These are phyloP conservation scores for Leptothorax acervorum DNA, from an alignment of 2,888 invertebrate species.

Conservation along the genomic window DNA sequence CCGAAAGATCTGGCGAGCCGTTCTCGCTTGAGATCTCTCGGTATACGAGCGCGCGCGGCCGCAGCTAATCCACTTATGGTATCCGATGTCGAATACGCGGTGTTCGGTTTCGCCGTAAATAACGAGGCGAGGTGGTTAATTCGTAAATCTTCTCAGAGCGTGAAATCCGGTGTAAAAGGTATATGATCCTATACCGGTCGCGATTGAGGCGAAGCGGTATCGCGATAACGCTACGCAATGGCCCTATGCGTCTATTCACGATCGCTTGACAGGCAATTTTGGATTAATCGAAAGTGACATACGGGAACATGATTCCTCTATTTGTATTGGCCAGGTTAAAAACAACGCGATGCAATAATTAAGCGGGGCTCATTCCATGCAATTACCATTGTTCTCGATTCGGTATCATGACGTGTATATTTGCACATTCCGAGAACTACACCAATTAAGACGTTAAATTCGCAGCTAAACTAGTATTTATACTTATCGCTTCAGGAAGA, in stretches of 20 bases:
- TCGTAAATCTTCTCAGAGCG: slow-evolving; percentile 80
- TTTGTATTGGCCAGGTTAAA: background rate
- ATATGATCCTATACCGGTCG: slow-evolving; percentile 59
- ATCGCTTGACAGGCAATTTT: background rate
- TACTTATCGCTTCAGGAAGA: slow-evolving; percentile 48
- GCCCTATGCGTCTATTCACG: background rate
- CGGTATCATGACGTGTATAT: slow-evolving; percentile 9
- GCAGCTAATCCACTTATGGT: slow-evolving; percentile 83
- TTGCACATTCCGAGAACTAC: slow-evolving; percentile 46
- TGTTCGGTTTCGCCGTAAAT: slow-evolving; percentile 81
- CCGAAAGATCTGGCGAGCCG: slow-evolving; percentile 7
- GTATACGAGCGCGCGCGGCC: slow-evolving; percentile 69
- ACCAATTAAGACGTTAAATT: slow-evolving; percentile 52
- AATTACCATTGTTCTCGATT: slow-evolving; percentile 49
- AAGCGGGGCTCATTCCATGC: slow-evolving; percentile 25
- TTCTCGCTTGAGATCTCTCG: slow-evolving; percentile 60
- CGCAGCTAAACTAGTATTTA: slow-evolving; percentile 49
- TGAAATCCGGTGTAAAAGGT: slow-evolving; percentile 75
- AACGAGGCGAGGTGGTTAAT: slow-evolving; percentile 79
- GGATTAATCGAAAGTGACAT: background rate
- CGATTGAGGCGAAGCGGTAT: slow-evolving; percentile 52
- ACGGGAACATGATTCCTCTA: background rate
- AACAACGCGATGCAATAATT: slow-evolving; percentile 30
- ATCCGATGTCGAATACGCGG: slow-evolving; percentile 82
- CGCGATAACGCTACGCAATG: background rate